These are phyloP conservation scores for Mastomys coucha DNA, from an alignment of 2,113 vertebrate species.

Conservation along the genomic window DNA sequence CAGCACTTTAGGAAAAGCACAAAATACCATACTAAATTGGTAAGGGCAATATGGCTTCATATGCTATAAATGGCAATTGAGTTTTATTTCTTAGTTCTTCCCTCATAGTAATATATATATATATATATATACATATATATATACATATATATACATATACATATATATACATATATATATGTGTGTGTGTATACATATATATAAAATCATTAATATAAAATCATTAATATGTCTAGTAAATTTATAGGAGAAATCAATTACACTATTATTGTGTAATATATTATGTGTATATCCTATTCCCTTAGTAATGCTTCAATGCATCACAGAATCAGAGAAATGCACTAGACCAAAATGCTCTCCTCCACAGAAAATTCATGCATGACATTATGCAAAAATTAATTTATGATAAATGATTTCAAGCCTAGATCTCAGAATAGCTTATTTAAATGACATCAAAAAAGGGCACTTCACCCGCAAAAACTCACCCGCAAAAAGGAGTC, in stretches of 20 bases:
- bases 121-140: slow-evolving; percentile 31
- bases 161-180: slow-evolving; percentile 41
- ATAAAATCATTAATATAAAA: slow-evolving; percentile 17
- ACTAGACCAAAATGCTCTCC: slow-evolving; percentile 78
- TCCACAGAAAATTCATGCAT: slow-evolving; percentile 85
- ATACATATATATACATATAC: slow-evolving; percentile 67
- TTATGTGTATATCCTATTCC: slow-evolving; percentile 46
- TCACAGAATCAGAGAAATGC: slow-evolving; percentile 79
- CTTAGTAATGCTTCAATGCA: slow-evolving; percentile 70
- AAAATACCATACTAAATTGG: slow-evolving; percentile 67
- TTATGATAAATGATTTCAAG: slow-evolving; percentile 86
- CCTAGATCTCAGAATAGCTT: slow-evolving; percentile 82
- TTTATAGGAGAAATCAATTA: slow-evolving; percentile 84
- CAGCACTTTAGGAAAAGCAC: slow-evolving; percentile 75
- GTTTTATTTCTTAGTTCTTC: slow-evolving; percentile 80
- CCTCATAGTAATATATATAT: slow-evolving; percentile 76
- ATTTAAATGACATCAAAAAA: slow-evolving; percentile 86
- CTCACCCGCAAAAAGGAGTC: slow-evolving; percentile 97
- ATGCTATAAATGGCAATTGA: slow-evolving; percentile 36
- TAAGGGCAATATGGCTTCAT: slow-evolving; percentile 73
- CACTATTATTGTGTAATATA: slow-evolving; percentile 72
- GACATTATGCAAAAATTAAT: slow-evolving; percentile 87
- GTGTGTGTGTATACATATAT: slow-evolving; percentile 75
- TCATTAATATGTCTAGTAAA: slow-evolving; percentile 61
- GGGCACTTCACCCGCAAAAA: slow-evolving; percentile 87